Evolutionary conservation across 2,888 invertebrate genomes (phyloP), one percentile per base, ranked within the genome.

Genomic region (Myopa tessellatipennis): DNA sequence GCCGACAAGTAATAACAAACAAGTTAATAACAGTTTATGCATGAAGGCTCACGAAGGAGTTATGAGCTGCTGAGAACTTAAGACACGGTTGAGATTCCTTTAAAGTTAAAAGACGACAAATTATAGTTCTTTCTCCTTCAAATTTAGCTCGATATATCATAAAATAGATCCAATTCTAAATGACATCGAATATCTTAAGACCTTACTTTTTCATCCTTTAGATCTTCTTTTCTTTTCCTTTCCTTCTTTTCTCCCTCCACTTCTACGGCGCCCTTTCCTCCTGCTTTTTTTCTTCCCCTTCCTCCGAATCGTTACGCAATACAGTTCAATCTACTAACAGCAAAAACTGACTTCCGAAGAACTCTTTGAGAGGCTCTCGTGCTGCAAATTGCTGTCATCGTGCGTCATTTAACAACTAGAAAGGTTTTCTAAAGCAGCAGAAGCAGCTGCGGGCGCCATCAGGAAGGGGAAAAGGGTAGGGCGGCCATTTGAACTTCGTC

Each of bases 321-420:
- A 14, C 63, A 26, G 4, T 63, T 26, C 63, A 18, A 7, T 18
- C 12, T 12, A 45, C 6, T 10, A 45, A 45, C 45, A 45, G 45
- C 3, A 60, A 60, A 60, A 60, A n/a, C n/a, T 36, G 6, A 18
- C 36, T 63, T 63, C 36, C 7, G 36, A 63, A 63, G 63, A 63
- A 63, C 18, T 63, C 36, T 55, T 63, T 69, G 45, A 73, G 40
- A 60, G n/a, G 61, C 58, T 58, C n/a, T 58, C 71, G 38, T 16
- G 16, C 65, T 40, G 36, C 61, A 73, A 74, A 74, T 65, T 60
- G 67, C 74, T 67, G 58, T 67, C 67, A 68, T 55, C 67, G 38
- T 74, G 58, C 68, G 52, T 40, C 61, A 74, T 74, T 74, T 74
- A 74, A 74, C 67, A 67, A 67, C 50, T 52, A 67, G 34, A 55